Evolutionary conservation across 1,140 invertebrate species (phyloP), one percentile per base, ranked within the genome.

Genomic region (Drosophila gunungcola): DNA sequence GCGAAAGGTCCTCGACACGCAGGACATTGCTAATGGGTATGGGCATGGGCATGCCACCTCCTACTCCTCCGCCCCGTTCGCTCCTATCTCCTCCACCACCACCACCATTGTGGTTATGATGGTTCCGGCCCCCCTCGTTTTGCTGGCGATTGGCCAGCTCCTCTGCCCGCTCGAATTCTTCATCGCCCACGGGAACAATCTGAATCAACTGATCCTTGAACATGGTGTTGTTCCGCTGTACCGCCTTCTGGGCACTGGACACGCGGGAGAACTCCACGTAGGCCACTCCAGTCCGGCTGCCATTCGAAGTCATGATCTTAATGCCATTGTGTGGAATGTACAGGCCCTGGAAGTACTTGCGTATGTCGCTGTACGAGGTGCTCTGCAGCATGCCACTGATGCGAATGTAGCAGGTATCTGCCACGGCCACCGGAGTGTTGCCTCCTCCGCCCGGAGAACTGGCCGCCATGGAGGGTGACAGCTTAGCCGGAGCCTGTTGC

Each of bases 301-400:
- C 97, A 72, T 95, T 94, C 11, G 95, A 94, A 76, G 96, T 97
- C 7, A 97, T 95, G 74, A 98, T 94, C 92, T 98, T 98, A 34
- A 98, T 94, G 3, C 97, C 96, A 81, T 96, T 96, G 67, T 96
- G 96, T 9, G 96, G 95, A 41, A 98, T 97, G 79, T 95, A 95
- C 53, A 96, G 94, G 7, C 95, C 95, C 4, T 94, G 94, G 89
- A 98, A 98, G 67, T 98, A 96, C 54, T 96, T 94, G 10, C 97
- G 93, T 0, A 98, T 93, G 81, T 98, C 97, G 21, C 94, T 94
- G 81, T 97, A 97, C n/a, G 94, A 86, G 0, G 95, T 94, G 62
- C 94, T 95, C 13, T 94, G 91, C 1, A 95, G 94, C 88, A 96
- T 94, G 57, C 96, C 95, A 42, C 94, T 94, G 0, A 98, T 93